A percentile compares a stretch with the other conserved stretches of the same genome.
Conservation (phyloP, 1,140 invertebrate genomes). For the Lasioglossum baleicum region DNA sequence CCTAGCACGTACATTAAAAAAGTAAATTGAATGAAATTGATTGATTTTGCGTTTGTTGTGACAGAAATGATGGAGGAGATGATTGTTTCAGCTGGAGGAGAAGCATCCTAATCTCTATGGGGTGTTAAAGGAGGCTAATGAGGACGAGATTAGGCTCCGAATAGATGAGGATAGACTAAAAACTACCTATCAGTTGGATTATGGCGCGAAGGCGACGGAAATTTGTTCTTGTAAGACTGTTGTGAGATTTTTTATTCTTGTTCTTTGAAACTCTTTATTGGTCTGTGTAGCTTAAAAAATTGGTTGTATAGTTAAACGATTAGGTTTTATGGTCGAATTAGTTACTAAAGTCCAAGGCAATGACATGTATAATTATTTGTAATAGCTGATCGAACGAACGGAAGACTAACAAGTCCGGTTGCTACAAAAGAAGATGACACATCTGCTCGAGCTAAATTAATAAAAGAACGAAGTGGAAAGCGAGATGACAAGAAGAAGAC, state of each 20-base stretch:
- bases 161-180: constrained; percentile 81
- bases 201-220: constrained; percentile 78
- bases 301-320: too few species aligned
- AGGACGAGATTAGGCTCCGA: constrained; percentile 79
- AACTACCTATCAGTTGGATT: constrained; percentile 83
- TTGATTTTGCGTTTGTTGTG: too few species aligned
- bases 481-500: not conserved
- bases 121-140: constrained; percentile 79
- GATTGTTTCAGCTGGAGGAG: constrained; percentile 77
- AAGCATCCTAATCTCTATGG: constrained; percentile 83
- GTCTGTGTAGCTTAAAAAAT: too few species aligned
- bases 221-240: not conserved
- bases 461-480: not conserved
- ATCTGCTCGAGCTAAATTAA: not conserved
- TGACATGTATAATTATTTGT: too few species aligned
- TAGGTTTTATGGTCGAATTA: too few species aligned
- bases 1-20: constrained; percentile 81
- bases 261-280: too few species aligned
- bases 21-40: constrained; percentile 61
- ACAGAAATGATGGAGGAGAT: too few species aligned
- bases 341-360: too few species aligned
- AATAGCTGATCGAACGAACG: too few species aligned
- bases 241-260: too few species aligned
- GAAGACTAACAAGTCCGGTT: too few species aligned
- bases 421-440: too few species aligned